Conservation (phyloP, 1,140 invertebrate genomes). For the Hesperophylax magnus region DNA sequence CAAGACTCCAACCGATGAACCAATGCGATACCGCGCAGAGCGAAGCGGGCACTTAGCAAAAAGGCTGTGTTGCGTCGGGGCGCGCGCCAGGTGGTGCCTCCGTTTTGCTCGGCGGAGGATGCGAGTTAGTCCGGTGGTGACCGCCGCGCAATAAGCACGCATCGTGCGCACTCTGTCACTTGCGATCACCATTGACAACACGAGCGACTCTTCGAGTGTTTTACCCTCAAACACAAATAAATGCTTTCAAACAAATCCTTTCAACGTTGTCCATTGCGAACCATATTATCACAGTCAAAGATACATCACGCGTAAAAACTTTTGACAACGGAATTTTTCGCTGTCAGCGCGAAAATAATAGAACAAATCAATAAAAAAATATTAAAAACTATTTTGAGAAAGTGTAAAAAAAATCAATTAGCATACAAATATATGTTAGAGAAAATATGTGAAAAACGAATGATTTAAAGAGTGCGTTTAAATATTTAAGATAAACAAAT, state of each 20-base stretch:
- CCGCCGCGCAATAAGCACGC: conserved; percentile 20
- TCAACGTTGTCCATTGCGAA: not conserved
- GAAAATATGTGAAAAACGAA: conserved; percentile 7
- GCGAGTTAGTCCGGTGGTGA: conserved; percentile 21
- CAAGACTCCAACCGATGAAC: too few species aligned
- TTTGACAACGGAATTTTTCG: not conserved
- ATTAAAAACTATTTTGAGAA: not conserved
- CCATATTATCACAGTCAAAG: not conserved
- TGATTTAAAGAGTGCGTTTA: not conserved
- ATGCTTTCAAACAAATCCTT: not conserved
- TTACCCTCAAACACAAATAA: not conserved
- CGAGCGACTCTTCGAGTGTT: not conserved
- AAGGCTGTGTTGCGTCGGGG: too few species aligned
- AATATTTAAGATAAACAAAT: too few species aligned
- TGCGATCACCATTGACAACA: not conserved
- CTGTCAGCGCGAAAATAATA: not conserved
- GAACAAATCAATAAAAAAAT: not conserved
- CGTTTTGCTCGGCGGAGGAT: too few species aligned
- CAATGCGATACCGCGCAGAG: too few species aligned
- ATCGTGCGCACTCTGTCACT: not conserved
- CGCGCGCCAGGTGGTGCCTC: too few species aligned
- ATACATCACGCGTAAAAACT: not conserved
- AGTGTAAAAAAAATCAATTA: not conserved
- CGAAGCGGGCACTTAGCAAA: too few species aligned
- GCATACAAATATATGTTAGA: not conserved